Base-by-base conservation (phyloP, 1,140 invertebrate genomes). In the Drosophila grimshawi region DNA sequence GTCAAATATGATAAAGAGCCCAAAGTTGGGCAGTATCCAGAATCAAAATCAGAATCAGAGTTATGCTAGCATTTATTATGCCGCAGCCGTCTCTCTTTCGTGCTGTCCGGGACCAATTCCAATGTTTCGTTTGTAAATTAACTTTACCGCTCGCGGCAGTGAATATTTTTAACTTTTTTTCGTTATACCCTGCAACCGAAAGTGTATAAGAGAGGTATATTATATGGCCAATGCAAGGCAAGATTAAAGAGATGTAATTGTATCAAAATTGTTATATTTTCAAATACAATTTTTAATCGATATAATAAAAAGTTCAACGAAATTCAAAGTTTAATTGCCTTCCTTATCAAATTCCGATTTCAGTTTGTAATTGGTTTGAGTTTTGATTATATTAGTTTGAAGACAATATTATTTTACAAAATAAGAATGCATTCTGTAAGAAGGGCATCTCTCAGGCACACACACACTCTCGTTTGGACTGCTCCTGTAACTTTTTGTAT, bases 91-190 rank as follows among this genome's bases (percentile, higher is more conserved):
- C 80, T 80, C 35, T 70, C 19, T 55, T 45, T 79, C 56, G 70
- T 76, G 67, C 52, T 75, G 57, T 63, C 39, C 78, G 77, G 48
- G 63, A 73, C 83, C 71, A 66, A 76, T 81, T 86, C 76, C 79
- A 86, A 88, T 86, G 83, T 86, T 86, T 86, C 83, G 83, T 86
- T 88, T 86, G 80, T 83, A 88, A 86, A 86, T 86, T 83, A 86
- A 86, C 80, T 86, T 83, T 80, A 71, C 73, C 69, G 83, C 83
- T 71, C 76, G 83, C 80, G 83, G 83, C 83, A 66, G 52, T 61
- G 60, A 64, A 80, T 69, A 82, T 88, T 82, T 81, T 77, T 65
- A 53, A 27, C 55, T 74, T 30, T 37, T 46, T 51, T 43, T 11
- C 27, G 8, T 30, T 60, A 66, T 66, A 59, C 69, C 46, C 69